phyloP scores from a whole-genome alignment of 2,113 vertebrate genomes.

The Zosterops borbonicus region DNA sequence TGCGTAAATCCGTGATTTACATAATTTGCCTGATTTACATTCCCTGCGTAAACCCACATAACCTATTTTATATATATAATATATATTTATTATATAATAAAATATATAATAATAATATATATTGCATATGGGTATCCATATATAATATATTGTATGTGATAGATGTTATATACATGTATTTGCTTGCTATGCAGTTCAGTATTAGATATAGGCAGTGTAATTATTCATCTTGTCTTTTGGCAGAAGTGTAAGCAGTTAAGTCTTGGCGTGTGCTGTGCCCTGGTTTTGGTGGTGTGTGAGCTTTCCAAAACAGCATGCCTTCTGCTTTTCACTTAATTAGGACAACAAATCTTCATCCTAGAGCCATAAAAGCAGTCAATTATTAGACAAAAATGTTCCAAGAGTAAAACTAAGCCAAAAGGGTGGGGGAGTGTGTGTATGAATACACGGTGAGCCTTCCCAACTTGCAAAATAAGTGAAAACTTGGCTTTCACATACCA shows the following conservation, averaged over 20 bases:
- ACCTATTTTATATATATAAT: too few relatives aligned
- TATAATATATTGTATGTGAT: too few relatives aligned
- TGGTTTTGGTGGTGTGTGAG: not conserved
- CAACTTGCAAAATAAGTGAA: not conserved
- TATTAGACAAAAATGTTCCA: not conserved
- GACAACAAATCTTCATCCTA: not conserved
- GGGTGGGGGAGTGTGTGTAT: not conserved
- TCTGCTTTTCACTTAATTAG: not conserved
- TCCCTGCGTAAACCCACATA: too few relatives aligned
- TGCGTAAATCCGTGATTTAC: too few relatives aligned
- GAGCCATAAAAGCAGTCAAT: not conserved
- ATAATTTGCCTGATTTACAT: too few relatives aligned
- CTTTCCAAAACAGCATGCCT: not conserved
- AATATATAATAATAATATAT: too few relatives aligned
- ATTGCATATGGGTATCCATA: not conserved
- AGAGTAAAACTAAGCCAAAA: not conserved
- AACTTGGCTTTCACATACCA: not conserved
- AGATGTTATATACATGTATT: not conserved
- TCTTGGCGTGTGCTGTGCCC: not conserved
- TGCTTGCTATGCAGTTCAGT: not conserved
- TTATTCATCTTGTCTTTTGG: conserved; percentile 21
- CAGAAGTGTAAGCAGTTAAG: conserved; percentile 30
- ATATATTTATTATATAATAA: too few relatives aligned
- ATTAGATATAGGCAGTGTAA: not conserved
- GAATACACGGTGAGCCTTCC: not conserved